Conservation (phyloP, 2,888 invertebrate genomes). For the Autographa pulchrina region DNA sequence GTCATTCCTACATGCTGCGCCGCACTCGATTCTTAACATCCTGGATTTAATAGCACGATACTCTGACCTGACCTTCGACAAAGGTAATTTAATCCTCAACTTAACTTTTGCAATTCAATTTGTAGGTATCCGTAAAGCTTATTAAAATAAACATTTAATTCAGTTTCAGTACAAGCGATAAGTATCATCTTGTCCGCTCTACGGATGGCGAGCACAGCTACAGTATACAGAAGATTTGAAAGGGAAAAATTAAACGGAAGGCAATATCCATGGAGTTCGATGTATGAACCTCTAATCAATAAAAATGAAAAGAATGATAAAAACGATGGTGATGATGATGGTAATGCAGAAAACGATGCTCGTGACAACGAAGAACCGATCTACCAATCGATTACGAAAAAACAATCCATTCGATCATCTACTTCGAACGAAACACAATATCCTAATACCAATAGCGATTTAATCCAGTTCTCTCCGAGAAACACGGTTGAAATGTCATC, state of each 20-base stretch:
- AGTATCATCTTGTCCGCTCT: constrained; percentile 91
- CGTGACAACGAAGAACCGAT: constrained; percentile 66
- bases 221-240: constrained; percentile 93
- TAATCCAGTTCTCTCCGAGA: constrained; percentile 82
- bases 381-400: constrained; percentile 73
- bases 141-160: not conserved
- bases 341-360: constrained; percentile 37
- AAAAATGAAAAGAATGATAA: constrained; percentile 58
- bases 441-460: constrained; percentile 71
- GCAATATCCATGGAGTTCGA: constrained; percentile 92
- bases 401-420: constrained; percentile 58
- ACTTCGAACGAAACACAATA: constrained; percentile 55
- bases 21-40: constrained; percentile 90
- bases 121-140: not conserved
- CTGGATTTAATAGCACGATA: constrained; percentile 90
- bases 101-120: constrained; percentile 39
- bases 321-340: constrained; percentile 67
- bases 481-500: constrained; percentile 62
- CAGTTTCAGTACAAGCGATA: constrained; percentile 91
- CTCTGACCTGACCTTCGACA: constrained; percentile 89
- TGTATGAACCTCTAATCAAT: constrained; percentile 55
- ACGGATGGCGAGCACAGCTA: constrained; percentile 92
- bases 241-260: constrained; percentile 93
- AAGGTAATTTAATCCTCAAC: constrained; percentile 84
- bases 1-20: constrained; percentile 93